Conservation (phyloP, 92 coral and sea anemone genomes). For the Porites divaricata region DNA sequence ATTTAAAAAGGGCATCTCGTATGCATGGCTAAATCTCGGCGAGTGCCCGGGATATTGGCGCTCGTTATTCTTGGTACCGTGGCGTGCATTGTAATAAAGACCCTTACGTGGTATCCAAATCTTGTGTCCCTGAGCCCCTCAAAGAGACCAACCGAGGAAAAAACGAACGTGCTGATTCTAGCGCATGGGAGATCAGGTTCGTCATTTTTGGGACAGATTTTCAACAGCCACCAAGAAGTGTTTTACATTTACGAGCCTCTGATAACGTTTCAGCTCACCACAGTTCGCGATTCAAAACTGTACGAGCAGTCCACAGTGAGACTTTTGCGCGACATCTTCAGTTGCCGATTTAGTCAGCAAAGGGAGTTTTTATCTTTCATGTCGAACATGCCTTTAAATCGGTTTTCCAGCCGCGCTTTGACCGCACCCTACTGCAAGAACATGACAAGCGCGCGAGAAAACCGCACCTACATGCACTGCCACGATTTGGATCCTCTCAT, state of each 20-base stretch:
- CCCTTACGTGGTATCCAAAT: background rate
- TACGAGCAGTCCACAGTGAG: slow-evolving; percentile 62
- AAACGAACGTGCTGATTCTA: slow-evolving; percentile 66
- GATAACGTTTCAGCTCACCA: slow-evolving; percentile 57
- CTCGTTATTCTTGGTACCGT: slow-evolving; percentile 4
- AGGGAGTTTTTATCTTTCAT: slow-evolving; percentile 75
- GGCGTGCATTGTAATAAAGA: slow-evolving; percentile 21
- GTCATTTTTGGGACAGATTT: slow-evolving; percentile 88
- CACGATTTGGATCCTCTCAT: slow-evolving; percentile 57
- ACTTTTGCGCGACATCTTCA: slow-evolving; percentile 70
- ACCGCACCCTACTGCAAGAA: slow-evolving; percentile 65
- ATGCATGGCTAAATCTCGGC: slow-evolving; percentile 29
- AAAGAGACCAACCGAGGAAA: background rate
- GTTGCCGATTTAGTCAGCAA: slow-evolving; percentile 75
- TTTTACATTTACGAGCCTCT: slow-evolving; percentile 91
- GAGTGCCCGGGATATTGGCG: slow-evolving; percentile 19
- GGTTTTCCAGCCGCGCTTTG: slow-evolving; percentile 88
- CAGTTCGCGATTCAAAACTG: slow-evolving; percentile 56
- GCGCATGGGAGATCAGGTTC: slow-evolving; percentile 94
- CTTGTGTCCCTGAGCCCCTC: slow-evolving; percentile 12
- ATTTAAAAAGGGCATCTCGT: no score
- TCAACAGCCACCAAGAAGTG: slow-evolving; percentile 81
- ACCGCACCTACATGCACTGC: slow-evolving; percentile 44
- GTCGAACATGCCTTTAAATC: slow-evolving; percentile 67
- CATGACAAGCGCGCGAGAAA: slow-evolving; percentile 16